Conservation (phyloP, 2,113 vertebrate species). For the Strigops habroptila region DNA sequence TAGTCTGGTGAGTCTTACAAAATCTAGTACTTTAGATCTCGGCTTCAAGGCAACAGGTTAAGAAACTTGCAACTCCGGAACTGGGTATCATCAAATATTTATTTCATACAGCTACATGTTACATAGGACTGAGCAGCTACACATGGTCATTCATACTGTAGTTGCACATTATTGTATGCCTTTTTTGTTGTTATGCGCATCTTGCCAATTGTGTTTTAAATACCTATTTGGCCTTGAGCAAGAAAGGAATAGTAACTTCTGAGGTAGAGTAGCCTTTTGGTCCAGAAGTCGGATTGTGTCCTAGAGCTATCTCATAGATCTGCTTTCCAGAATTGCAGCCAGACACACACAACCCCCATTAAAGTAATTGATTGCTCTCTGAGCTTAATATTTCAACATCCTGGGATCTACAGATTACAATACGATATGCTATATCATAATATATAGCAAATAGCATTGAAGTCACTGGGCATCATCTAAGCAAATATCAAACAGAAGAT, state of each 20-base stretch:
- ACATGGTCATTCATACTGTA: accelerated
- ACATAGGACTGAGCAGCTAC: not conserved
- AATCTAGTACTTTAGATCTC: not conserved
- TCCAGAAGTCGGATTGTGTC: slow-evolving; percentile 2
- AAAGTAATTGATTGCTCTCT: slow-evolving; percentile 17
- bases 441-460: not conserved
- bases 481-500: not conserved
- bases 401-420: not conserved
- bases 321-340: not conserved
- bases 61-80: not conserved
- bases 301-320: slow-evolving; percentile 36
- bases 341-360: slow-evolving; percentile 20
- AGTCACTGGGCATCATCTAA: not conserved
- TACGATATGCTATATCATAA: not conserved
- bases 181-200: not conserved
- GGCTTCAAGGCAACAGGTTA: not conserved
- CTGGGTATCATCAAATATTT: not conserved
- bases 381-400: not conserved
- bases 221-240: not conserved
- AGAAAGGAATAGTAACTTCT: not conserved
- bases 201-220: not conserved
- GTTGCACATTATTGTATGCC: not conserved
- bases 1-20: not conserved
- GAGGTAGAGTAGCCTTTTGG: not conserved
- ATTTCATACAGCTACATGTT: not conserved